phyloP scores from a whole-genome alignment of 2,113 vertebrate species.

The Semicossyphus pulcher region DNA sequence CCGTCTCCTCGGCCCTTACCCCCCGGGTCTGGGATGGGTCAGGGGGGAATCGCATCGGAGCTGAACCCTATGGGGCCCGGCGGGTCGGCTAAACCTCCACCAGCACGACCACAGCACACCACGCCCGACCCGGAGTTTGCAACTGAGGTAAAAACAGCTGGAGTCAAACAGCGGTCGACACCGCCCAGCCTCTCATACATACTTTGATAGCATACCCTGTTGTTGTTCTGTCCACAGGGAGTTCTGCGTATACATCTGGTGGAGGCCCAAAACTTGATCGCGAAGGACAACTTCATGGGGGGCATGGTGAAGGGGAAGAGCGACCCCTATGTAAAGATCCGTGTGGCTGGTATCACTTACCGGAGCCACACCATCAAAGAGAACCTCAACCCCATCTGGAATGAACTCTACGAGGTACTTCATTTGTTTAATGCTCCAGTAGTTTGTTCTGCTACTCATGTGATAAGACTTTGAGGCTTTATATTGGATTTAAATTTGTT shows the following conservation, averaged over 20 bases:
- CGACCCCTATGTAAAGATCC: slow-evolving; percentile 91
- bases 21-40: slow-evolving; percentile 44
- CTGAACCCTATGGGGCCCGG: slow-evolving; percentile 71
- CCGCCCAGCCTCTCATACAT: not conserved
- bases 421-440: not conserved
- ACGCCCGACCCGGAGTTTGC: slow-evolving; percentile 86
- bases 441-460: not conserved
- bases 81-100: slow-evolving; percentile 71
- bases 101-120: slow-evolving; percentile 80
- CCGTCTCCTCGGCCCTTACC: slow-evolving; percentile 65
- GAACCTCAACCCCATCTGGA: slow-evolving; percentile 92
- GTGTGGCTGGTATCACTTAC: slow-evolving; percentile 86
- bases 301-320: slow-evolving; percentile 93
- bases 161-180: not conserved
- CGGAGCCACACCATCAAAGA: slow-evolving; percentile 91
- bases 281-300: slow-evolving; percentile 93
- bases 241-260: slow-evolving; percentile 90
- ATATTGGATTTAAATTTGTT: not conserved
- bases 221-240: slow-evolving; percentile 73
- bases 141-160: slow-evolving; percentile 81
- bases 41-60: slow-evolving; percentile 63
- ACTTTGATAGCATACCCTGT: not conserved
- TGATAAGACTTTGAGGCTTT: not conserved
- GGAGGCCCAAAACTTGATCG: slow-evolving; percentile 90
- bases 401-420: slow-evolving; percentile 90